Evolutionary conservation across 2,888 invertebrate species (phyloP).

Genomic region (Tryphoninae sp.): DNA sequence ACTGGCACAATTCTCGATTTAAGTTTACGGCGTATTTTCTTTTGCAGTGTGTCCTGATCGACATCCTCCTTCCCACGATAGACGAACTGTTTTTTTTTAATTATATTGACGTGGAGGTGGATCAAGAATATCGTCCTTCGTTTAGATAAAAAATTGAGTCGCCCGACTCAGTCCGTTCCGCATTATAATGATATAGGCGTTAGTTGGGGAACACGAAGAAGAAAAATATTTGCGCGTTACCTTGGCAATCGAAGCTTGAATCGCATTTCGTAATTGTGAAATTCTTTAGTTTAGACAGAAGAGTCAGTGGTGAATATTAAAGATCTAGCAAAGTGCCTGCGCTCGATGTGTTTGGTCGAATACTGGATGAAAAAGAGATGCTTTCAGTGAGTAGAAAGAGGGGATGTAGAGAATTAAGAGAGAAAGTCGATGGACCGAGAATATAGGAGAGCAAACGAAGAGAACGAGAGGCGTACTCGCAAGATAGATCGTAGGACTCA

Average conservation of each 20-base stretch:
- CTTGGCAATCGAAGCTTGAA: too few relatives aligned
- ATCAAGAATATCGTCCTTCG: conserved; percentile 56
- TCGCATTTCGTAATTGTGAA: too few relatives aligned
- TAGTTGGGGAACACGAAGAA: too few relatives aligned
- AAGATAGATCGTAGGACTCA: conserved; percentile 75
- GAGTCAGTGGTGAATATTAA: not conserved
- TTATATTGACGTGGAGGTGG: conserved; percentile 51
- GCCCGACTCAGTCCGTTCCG: conserved; percentile 59
- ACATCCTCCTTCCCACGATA: not conserved
- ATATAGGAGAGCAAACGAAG: conserved; percentile 29
- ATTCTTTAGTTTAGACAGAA: too few relatives aligned
- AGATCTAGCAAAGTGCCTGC: not conserved
- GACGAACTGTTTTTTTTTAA: conserved; percentile 34
- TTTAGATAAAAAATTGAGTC: conserved; percentile 58
- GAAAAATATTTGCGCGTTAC: too few relatives aligned
- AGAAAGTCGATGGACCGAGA: conserved; percentile 46
- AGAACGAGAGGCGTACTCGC: conserved; percentile 60
- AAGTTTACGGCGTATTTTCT: not conserved
- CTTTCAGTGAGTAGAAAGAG: conserved; percentile 19
- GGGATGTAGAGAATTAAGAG: conserved; percentile 15
- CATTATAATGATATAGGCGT: conserved; percentile 53
- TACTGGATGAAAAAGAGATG: conserved; percentile 11
- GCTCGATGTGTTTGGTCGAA: conserved; percentile 12
- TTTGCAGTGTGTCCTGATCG: not conserved
- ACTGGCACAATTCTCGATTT: conserved; percentile 27